Evolutionary conservation across 2,113 vertebrate species (phyloP), one percentile per base, ranked within the genome.

Genomic region (Myotis lucifugus): DNA sequence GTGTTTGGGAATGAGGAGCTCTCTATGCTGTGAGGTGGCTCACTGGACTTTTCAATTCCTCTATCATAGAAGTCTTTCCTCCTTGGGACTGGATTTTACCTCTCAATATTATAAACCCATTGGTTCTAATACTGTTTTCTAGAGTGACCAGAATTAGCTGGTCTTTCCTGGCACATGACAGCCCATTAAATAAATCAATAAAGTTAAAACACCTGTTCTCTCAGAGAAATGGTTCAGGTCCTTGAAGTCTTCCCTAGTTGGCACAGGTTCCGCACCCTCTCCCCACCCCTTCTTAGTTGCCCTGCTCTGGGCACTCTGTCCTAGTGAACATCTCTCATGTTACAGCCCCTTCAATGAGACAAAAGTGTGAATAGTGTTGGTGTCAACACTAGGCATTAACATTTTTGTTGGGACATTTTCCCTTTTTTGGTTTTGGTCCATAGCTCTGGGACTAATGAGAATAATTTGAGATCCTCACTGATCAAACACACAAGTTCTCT

Each of bases 31-130:
- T 69, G 9, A 92, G 29, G 11, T 74, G 40, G 10, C 13, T 73
- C n/a, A 76, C 56, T 94, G 27, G 70, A 59, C 46, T 95, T 85
- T 78, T 72, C 21, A 86, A 89, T 79, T 83, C 40, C 13, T 88
- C 17, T 83, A 82, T 69, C 52, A 91, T 42, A 78, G 88, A 96
- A 72, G 40, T 54, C 46, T 85, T 91, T 95, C 69, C 78, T 74
- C 85, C 69, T 52, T 48, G 46, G 13, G 87, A 69, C 61, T 90
- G 40, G 17, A 78, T 73, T 90, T 94, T 59, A 87, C 9, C 25
- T 91, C 50, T 86, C 32, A 89, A 8, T 79, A 78, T 82, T 77
- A 78, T 61, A 56, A 90, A 93, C 14, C 5, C 10, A 81, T 69
- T 94, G 27, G 81, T 93, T 94, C 23, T 90, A 85, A 83, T 37